phyloP scores from a whole-genome alignment of 2,797 vertebrate genomes.

The Ibycter americanus region DNA sequence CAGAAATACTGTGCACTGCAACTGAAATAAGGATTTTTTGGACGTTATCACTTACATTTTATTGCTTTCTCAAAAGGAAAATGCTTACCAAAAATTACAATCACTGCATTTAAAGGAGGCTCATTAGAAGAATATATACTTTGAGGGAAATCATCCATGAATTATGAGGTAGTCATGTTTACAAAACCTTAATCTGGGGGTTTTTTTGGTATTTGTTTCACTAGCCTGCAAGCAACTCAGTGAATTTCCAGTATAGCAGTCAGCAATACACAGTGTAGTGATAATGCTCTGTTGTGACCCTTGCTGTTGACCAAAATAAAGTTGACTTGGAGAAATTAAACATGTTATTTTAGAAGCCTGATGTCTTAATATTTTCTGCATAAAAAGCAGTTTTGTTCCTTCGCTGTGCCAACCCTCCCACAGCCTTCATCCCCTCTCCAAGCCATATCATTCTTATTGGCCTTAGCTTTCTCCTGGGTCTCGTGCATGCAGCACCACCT shows the following conservation, averaged over 20 bases:
- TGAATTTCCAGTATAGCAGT: background rate
- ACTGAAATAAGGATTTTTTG: conserved; percentile 43
- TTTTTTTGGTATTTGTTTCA: background rate
- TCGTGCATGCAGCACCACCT: background rate
- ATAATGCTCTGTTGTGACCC: background rate
- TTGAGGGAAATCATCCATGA: conserved; percentile 32
- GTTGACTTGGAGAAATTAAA: background rate
- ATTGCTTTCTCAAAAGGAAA: conserved; percentile 57
- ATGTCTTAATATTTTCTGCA: background rate
- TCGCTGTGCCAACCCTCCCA: background rate
- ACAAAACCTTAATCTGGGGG: background rate
- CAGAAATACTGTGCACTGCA: conserved; percentile 43
- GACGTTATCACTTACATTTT: conserved; percentile 50
- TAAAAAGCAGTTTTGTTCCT: background rate
- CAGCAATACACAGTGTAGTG: background rate
- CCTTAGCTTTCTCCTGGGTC: background rate
- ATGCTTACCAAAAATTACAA: conserved; percentile 56
- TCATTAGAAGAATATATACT: conserved; percentile 58
- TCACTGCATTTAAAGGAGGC: conserved; percentile 42
- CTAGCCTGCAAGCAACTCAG: background rate
- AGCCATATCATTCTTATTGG: rapidly evolving
- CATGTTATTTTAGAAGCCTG: background rate
- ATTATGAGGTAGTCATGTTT: conserved; percentile 19
- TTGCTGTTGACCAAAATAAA: conserved; percentile 6
- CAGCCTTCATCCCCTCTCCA: background rate